Conservation (phyloP, 2,797 vertebrate species). For the Anguilla marmorata region DNA sequence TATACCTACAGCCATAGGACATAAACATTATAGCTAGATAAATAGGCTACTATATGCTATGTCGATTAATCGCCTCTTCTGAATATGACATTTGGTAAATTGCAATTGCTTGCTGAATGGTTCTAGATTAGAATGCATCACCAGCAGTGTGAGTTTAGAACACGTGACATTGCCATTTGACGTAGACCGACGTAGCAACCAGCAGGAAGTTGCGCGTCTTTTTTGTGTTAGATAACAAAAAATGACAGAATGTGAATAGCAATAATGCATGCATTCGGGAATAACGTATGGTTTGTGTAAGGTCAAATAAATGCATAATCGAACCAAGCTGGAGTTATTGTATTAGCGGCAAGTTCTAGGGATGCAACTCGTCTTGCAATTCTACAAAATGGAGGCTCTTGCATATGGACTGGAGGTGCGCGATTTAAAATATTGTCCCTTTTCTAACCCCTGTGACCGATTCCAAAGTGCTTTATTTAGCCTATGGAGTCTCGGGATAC, state of each 20-base stretch:
- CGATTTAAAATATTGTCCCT: neutral
- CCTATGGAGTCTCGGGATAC: neutral
- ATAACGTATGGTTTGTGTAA: neutral
- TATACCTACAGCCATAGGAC: neutral
- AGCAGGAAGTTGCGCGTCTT: constrained; percentile 26
- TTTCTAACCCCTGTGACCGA: neutral
- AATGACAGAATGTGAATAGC: constrained; percentile 11
- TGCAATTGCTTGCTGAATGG: neutral
- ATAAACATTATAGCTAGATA: neutral
- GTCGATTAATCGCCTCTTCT: neutral
- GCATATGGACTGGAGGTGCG: neutral
- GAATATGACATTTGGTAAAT: neutral
- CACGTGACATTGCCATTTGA: constrained; percentile 28
- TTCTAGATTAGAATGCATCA: neutral
- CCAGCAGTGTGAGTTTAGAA: neutral
- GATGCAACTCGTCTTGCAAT: constrained; percentile 7
- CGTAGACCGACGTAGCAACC: constrained; percentile 20
- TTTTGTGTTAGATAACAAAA: constrained; percentile 5
- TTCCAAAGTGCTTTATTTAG: neutral
- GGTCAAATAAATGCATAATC: neutral
- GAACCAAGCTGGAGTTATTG: neutral
- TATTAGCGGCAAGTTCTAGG: neutral
- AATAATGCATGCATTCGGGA: constrained; percentile 23
- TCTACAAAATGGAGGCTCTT: constrained; percentile 58
- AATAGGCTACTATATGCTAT: neutral